Conservation (phyloP, 2,113 vertebrate species). For the Otolemur garnettii region DNA sequence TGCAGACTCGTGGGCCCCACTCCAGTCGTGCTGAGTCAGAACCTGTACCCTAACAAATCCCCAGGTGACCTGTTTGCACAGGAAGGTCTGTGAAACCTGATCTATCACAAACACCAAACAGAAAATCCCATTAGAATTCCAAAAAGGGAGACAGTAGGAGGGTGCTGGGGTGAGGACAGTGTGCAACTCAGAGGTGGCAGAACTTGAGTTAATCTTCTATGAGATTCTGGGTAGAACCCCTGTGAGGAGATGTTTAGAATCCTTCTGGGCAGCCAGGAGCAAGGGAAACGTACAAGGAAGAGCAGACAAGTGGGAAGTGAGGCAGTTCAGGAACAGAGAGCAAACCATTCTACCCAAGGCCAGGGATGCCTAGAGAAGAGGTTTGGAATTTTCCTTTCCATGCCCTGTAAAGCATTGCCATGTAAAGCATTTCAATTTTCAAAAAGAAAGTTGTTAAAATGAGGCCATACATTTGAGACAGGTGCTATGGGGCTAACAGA, state of each 20-base stretch:
- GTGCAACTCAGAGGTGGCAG: accelerated
- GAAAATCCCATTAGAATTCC: not conserved
- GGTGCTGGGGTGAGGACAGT: not conserved
- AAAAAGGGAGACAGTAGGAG: not conserved
- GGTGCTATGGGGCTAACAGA: not conserved
- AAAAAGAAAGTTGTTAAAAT: not conserved
- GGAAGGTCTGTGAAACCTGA: not conserved
- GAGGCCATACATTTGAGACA: not conserved
- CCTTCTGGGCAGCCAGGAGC: not conserved
- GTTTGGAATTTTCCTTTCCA: not conserved
- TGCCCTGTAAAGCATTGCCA: not conserved
- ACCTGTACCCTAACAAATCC: not conserved
- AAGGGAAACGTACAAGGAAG: not conserved
- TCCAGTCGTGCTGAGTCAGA: not conserved
- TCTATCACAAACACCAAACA: not conserved
- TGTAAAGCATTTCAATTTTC: not conserved
- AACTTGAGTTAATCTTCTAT: not conserved
- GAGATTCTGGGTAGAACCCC: not conserved
- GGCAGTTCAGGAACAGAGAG: not conserved
- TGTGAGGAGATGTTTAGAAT: not conserved
- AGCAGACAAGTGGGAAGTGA: not conserved
- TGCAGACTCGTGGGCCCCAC: not conserved
- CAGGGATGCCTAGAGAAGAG: not conserved
- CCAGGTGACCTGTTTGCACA: accelerated
- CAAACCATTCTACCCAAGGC: not conserved